A percentile compares a stretch with the other conserved stretches of the same genome.
Conservation (phyloP, 2,113 vertebrate genomes). For the Calonectris borealis region DNA sequence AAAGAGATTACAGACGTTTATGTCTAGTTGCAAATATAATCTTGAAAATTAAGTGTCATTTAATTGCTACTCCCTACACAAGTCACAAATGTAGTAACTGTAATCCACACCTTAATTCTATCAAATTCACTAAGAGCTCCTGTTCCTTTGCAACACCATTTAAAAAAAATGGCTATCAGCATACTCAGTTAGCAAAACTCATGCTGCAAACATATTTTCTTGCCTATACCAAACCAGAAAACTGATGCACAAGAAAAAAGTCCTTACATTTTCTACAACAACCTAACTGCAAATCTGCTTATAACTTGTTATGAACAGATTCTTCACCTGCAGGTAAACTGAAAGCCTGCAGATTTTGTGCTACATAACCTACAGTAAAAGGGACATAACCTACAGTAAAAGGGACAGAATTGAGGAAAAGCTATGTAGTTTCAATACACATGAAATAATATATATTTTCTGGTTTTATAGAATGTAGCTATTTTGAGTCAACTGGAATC, state of each 20-base stretch:
- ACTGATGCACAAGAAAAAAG: background rate
- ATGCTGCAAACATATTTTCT: background rate
- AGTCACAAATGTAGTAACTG: background rate
- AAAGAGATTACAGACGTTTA: background rate
- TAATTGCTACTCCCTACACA: background rate
- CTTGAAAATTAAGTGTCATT: background rate
- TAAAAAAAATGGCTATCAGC: background rate
- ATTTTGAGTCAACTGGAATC: background rate
- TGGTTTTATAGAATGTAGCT: background rate
- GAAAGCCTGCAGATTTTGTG: background rate
- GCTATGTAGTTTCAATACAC: background rate
- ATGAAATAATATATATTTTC: fast-evolving
- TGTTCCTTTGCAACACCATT: background rate
- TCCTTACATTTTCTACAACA: background rate
- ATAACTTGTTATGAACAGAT: background rate
- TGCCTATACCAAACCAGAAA: background rate
- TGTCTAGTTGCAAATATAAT: background rate
- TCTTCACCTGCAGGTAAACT: background rate
- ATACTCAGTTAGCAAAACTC: background rate
- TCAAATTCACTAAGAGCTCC: background rate
- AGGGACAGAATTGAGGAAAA: background rate
- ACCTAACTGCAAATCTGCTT: background rate
- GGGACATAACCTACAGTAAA: background rate
- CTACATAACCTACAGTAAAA: background rate
- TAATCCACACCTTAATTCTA: background rate